Base-by-base conservation (phyloP, 2,797 vertebrate species). In the Phoxinus dragarum region DNA sequence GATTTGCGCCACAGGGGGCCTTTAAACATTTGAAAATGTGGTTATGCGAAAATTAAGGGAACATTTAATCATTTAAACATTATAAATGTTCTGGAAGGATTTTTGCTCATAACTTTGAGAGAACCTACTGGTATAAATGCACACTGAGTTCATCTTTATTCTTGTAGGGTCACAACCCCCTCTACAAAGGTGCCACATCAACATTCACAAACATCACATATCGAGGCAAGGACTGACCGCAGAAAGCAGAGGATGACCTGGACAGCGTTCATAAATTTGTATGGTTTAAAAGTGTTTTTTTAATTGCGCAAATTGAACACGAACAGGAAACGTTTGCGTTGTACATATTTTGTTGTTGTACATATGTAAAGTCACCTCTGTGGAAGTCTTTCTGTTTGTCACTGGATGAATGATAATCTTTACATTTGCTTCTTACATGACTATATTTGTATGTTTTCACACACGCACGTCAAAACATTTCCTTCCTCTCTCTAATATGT, bases 201-300 rank as follows among this genome's bases (percentile, higher is more conserved):
- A 99, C 98, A 69, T 99, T 99, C 91, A 99, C 96, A 85, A 99
- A 99, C 91, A 97, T 99, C 92, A 98, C 98, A 0, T 99, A 99
- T 90, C 95, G 96, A 3, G 98, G 98, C 82, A 95, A 95, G 36
- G 89, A 88, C 16, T 75, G 66, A 81, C 49, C 4, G 0, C 59
- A 21, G 77, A 86, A 91, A 92, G 86, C 90, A 88, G 85, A 90
- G 84, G 34, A 47, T 86, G 56, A 74, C 27, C 44, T 73, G 81
- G 80, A 64, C 23, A 1, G 2, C 9, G 1, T 52, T n/a, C 31
- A 40, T 40, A 17, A 8, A 47, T 84, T 5, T 14, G 12, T 23
- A 74, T 1, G 16, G 31, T 14, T 75, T 36, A 54, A 75, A 54
- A 40, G 19, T 66, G 61, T 34, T 31, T 31, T n/a, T 64, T 64